Evolutionary conservation across 2,888 invertebrate genomes (phyloP).

Genomic region (Perdita meconis): DNA sequence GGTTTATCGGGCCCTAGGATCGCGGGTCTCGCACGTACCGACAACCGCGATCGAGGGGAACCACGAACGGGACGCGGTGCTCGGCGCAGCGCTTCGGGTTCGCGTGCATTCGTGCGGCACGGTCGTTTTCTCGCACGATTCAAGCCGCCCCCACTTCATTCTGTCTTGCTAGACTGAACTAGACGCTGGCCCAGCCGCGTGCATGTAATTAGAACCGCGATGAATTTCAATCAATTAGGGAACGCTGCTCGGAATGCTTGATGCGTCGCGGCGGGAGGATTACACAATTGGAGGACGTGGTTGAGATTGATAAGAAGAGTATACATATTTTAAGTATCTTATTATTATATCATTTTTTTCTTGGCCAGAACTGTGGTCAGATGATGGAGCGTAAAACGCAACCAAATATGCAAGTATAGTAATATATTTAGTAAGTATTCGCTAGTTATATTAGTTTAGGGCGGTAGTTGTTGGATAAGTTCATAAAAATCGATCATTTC

Average conservation of each 20-base stretch:
- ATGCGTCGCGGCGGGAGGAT: slow-evolving; percentile 24
- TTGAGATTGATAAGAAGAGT: neutral
- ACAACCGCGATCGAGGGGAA: slow-evolving; percentile 68
- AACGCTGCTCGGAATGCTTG: slow-evolving; percentile 39
- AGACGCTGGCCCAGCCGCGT: slow-evolving; percentile 8
- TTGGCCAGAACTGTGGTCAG: too few species aligned
- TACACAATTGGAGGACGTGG: slow-evolving; percentile 26
- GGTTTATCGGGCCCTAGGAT: slow-evolving; percentile 79
- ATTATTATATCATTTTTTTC: too few species aligned
- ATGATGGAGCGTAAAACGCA: too few species aligned
- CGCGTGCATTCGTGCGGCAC: slow-evolving; percentile 57
- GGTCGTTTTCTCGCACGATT: slow-evolving; percentile 38
- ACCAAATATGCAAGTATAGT: too few species aligned
- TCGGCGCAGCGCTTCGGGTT: slow-evolving; percentile 40
- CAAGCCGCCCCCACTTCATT: neutral
- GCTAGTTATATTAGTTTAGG: too few species aligned
- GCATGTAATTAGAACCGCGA: slow-evolving; percentile 51
- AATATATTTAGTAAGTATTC: too few species aligned
- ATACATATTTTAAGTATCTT: too few species aligned
- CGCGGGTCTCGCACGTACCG: slow-evolving; percentile 78
- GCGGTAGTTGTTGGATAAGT: too few species aligned
- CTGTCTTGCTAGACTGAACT: neutral
- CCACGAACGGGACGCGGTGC: slow-evolving; percentile 47
- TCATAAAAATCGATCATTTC: too few species aligned
- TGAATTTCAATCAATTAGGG: slow-evolving; percentile 57